These are phyloP conservation scores for Chrysotoxum bicinctum DNA, from an alignment of 2,888 invertebrate genomes.

Conservation along the genomic window DNA sequence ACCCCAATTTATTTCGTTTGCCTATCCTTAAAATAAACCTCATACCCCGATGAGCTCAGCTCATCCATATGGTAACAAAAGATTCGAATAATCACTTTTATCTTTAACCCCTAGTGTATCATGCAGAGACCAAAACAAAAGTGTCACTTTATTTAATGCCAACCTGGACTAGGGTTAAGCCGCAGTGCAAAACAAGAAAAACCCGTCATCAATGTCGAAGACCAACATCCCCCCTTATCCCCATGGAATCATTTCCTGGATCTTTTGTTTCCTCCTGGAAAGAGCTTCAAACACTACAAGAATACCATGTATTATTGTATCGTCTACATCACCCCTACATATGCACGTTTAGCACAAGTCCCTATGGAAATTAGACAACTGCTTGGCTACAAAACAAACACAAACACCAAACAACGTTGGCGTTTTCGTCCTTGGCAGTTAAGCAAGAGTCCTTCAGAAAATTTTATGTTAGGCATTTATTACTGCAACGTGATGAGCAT, in stretches of 20 bases:
- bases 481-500: constrained; percentile 70
- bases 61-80: background rate
- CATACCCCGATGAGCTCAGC: background rate
- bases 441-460: constrained; percentile 64
- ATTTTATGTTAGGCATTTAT: constrained; percentile 63
- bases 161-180: constrained; percentile 16
- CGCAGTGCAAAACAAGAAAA: constrained; percentile 1
- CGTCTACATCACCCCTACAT: background rate
- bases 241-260: constrained; percentile 11
- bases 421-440: background rate
- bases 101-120: background rate
- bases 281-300: background rate
- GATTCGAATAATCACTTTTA: background rate
- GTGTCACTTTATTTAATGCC: constrained; percentile 8
- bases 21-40: background rate
- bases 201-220: constrained; percentile 25
- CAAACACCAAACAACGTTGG: constrained; percentile 43
- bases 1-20: no score
- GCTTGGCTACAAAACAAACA: constrained; percentile 42
- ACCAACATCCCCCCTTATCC: constrained; percentile 1
- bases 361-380: constrained; percentile 61
- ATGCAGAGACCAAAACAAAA: background rate
- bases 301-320: background rate
- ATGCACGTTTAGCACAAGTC: constrained; percentile 28
- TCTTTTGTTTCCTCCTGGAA: constrained; percentile 1